Percentiles rank a stretch among this genome's conserved stretches.
Conservation (phyloP, 2,113 vertebrate species). For the Glaucidium brasilianum region DNA sequence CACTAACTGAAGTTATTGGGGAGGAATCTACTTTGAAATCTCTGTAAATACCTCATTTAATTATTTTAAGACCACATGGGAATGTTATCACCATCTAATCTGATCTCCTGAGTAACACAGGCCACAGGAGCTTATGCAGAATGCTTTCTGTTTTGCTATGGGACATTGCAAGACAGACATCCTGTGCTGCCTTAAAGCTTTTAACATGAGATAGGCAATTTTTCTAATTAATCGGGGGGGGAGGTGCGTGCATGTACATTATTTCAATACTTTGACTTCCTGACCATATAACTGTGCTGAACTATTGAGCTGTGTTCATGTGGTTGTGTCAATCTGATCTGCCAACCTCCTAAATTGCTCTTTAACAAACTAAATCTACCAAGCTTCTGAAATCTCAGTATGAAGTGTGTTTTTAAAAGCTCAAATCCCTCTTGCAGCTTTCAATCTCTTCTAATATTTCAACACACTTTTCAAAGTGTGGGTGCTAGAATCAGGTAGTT, state of each 20-base stretch:
- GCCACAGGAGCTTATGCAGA: not conserved
- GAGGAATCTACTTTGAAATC: not conserved
- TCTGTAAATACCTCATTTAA: conserved; percentile 14
- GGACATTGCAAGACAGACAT: not conserved
- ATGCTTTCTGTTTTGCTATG: not conserved
- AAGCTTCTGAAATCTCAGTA: not conserved
- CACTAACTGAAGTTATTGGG: not conserved
- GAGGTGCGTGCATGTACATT: not conserved
- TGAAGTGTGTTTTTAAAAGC: not conserved
- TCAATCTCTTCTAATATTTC: not conserved
- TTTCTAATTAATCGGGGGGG: not conserved
- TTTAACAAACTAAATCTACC: not conserved
- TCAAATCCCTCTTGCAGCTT: not conserved
- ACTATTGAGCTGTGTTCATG: not conserved
- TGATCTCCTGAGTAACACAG: not conserved
- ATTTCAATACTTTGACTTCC: not conserved
- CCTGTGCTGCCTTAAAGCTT: not conserved
- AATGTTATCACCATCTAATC: not conserved
- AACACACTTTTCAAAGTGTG: not conserved
- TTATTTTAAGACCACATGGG: not conserved
- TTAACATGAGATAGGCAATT: not conserved
- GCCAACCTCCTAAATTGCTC: not conserved
- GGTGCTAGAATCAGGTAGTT: not conserved
- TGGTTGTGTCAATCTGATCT: not conserved
- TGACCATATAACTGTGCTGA: not conserved